A percentile compares a stretch with the other conserved stretches of the same genome.
These are phyloP conservation scores for Bovichtus diacanthus DNA, from an alignment of 2,797 vertebrate genomes.

Conservation along the genomic window DNA sequence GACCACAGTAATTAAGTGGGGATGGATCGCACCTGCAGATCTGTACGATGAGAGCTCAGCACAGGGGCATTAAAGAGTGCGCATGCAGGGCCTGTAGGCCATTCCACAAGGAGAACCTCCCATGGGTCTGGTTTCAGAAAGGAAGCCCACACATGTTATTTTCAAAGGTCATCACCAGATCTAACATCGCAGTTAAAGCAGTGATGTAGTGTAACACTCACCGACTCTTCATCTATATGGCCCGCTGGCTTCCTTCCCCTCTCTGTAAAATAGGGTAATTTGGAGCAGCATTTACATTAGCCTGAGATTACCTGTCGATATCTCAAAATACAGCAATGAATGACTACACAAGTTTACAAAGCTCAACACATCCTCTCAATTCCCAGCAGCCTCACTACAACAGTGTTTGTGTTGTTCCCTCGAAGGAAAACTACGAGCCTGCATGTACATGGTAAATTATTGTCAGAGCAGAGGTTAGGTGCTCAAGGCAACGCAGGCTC, in stretches of 20 bases:
- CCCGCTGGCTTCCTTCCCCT: conserved; percentile 50
- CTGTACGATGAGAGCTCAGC: neutral
- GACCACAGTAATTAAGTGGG: conserved; percentile 45
- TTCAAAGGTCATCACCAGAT: conserved; percentile 78
- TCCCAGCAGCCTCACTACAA: conserved; percentile 21
- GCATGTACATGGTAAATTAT: conserved; percentile 50
- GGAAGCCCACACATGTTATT: conserved; percentile 71
- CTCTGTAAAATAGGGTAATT: conserved; percentile 50
- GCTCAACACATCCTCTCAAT: conserved; percentile 31
- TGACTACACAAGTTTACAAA: conserved; percentile 21
- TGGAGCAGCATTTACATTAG: conserved; percentile 61
- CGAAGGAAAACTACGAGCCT: conserved; percentile 34
- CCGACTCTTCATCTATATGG: conserved; percentile 38
- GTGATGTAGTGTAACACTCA: conserved; percentile 62
- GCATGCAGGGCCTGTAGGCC: conserved; percentile 48
- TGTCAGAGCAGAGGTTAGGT: conserved; percentile 57
- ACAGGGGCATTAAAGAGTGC: conserved; percentile 49
- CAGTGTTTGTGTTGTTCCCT: conserved; percentile 40
- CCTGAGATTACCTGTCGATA: conserved; percentile 50
- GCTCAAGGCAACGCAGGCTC: conserved; percentile 40
- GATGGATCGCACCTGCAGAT: conserved; percentile 46
- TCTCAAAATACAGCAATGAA: conserved; percentile 22
- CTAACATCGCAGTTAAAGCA: conserved; percentile 68
- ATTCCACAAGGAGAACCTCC: conserved; percentile 57
- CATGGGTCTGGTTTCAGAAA: conserved; percentile 71